Evolutionary conservation across 2,113 vertebrate genomes (phyloP).

Genomic region (Stigmatopora nigra): DNA sequence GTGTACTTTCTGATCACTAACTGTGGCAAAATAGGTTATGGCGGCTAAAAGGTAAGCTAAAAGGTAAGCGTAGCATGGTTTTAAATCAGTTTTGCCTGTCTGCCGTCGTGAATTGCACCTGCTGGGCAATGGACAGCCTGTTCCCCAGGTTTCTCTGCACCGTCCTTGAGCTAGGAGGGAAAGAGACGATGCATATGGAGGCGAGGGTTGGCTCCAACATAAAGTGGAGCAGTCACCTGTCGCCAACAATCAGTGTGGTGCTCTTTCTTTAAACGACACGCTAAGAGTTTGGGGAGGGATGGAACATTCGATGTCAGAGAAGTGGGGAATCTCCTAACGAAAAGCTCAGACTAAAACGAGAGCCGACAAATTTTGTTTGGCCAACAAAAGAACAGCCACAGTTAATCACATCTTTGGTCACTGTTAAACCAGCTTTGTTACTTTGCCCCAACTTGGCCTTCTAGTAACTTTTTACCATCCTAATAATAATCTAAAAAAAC

Average conservation of each 20-base stretch:
- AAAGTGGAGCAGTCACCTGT: conserved; percentile 62
- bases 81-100: conserved; percentile 51
- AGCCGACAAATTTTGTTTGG: neutral
- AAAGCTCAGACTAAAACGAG: neutral
- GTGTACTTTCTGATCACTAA: neutral
- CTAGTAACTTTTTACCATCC: too few relatives aligned
- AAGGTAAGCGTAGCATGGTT: conserved; percentile 30
- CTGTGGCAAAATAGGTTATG: neutral
- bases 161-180: conserved; percentile 50
- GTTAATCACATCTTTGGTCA: neutral
- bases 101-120: conserved; percentile 47
- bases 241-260: conserved; percentile 51
- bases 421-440: too few relatives aligned
- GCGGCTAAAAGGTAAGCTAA: conserved; percentile 21
- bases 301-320: conserved; percentile 22
- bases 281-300: conserved; percentile 17
- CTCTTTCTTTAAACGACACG: conserved; percentile 38
- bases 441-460: too few relatives aligned
- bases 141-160: conserved; percentile 27
- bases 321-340: conserved; percentile 7
- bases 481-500: too few relatives aligned
- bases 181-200: conserved; percentile 17
- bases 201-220: conserved; percentile 40
- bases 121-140: conserved; percentile 40
- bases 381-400: neutral